Percentiles rank a stretch among this genome's conserved stretches.
Evolutionary conservation across 2,113 vertebrate genomes (phyloP).

Genomic region (Oryzias celebensis): DNA sequence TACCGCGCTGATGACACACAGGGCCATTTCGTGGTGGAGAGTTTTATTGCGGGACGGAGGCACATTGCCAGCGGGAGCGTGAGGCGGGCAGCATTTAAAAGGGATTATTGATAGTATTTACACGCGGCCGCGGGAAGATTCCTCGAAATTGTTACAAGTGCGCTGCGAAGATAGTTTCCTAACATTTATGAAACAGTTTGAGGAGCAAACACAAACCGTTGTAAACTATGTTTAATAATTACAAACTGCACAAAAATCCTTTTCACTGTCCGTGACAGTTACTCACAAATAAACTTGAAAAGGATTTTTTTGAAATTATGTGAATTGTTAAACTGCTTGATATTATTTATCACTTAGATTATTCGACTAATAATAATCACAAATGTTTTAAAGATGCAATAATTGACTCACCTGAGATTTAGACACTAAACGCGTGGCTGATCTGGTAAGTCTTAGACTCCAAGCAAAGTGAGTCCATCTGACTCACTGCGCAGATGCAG

Average conservation of each 20-base stretch:
- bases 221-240: not conserved
- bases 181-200: not conserved
- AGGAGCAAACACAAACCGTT: not conserved
- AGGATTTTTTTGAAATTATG: too few species aligned
- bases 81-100: conserved; percentile 4
- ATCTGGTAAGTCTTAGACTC: conserved; percentile 5
- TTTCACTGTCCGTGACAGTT: too few species aligned
- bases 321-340: too few species aligned
- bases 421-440: conserved; percentile 2
- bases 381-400: too few species aligned
- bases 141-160: too few species aligned
- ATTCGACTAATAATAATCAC: too few species aligned
- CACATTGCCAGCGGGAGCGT: conserved; percentile 27
- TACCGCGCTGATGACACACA: conserved; percentile 57
- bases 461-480: conserved; percentile 25
- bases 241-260: not conserved
- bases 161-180: not conserved
- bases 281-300: too few species aligned
- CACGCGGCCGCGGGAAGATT: too few species aligned
- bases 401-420: not conserved
- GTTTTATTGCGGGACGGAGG: conserved; percentile 11
- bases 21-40: conserved; percentile 48
- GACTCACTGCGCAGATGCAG: conserved; percentile 18
- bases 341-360: too few species aligned
- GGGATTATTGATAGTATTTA: conserved; percentile 2